Evolutionary conservation across 2,797 vertebrate species (phyloP), one percentile per base, ranked within the genome.

Genomic region (Rhynchonycteris naso): DNA sequence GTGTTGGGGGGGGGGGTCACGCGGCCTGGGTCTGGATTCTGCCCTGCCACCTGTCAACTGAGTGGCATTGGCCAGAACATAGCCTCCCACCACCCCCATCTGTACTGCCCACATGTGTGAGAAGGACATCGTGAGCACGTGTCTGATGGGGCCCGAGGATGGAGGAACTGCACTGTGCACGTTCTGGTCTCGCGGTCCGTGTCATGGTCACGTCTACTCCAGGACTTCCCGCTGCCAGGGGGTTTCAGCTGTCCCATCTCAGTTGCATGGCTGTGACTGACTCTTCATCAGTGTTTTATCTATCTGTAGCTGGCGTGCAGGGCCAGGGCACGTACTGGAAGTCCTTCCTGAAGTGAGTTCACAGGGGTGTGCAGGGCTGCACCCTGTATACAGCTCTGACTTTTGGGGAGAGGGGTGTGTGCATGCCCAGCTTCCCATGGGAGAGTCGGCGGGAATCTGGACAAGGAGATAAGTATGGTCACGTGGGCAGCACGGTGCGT

Each of bases 181-280:
- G 16, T 15, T 59, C 79, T 5, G 7, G 5, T 54, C 24, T 61
- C 65, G 7, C 3, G 0, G 13, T n/a, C 52, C 1, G 0, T 6
- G 4, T 61, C 4, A 0, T 1, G 30, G 9, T 24, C 59, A 58
- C 50, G 30, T 19, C 13, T 2, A 4, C 47, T 5, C 5, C 3
- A 7, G 19, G 71, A 28, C 63, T 56, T 7, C 8, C 1, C 1
- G 19, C 38, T 26, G 54, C 21, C 33, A n/a, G 28, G 2, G 33
- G 4, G 7, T 30, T 43, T 43, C 7, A 28, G 5, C 22, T 0
- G 52, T 65, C 65, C 59, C 2, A 2, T 65, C 43, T 59, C 28
- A 4, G 3, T 54, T 28, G 22, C 4, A 2, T 13, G 2, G 38
- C 24, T 22, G 10, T 15, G 2, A 1, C 2, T 15, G 2, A 1